Evolutionary conservation across 2,888 invertebrate genomes (phyloP).

Genomic region (Tridacna gigas): DNA sequence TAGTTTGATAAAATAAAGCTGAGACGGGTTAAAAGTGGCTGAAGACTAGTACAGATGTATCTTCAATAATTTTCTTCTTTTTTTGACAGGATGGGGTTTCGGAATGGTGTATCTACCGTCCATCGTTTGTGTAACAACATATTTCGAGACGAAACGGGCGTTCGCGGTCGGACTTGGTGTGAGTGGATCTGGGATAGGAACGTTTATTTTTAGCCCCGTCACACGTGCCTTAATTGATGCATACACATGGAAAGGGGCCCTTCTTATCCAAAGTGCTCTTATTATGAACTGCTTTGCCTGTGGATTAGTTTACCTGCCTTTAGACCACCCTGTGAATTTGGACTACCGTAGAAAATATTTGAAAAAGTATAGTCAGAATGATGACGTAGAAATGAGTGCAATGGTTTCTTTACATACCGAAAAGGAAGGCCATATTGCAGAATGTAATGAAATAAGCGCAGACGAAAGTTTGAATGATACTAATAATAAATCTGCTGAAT

Average conservation of each 20-base stretch:
- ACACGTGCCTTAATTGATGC: conserved; percentile 28
- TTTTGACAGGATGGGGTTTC: conserved; percentile 48
- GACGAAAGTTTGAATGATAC: neutral
- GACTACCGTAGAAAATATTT: neutral
- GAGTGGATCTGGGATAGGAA: conserved; percentile 53
- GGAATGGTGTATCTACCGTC: conserved; percentile 58
- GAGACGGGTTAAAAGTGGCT: no score
- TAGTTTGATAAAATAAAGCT: no score
- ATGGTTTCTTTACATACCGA: neutral
- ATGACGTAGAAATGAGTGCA: neutral
- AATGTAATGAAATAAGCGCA: neutral
- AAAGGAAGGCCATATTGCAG: neutral
- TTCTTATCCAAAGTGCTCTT: conserved; percentile 51
- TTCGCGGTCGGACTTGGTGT: conserved; percentile 56
- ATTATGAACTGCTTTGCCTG: conserved; percentile 49
- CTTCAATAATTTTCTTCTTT: neutral
- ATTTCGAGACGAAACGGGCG: conserved; percentile 54
- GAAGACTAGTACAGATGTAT: no score
- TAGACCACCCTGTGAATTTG: neutral
- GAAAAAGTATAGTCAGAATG: neutral
- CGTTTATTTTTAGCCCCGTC: conserved; percentile 52
- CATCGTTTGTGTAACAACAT: conserved; percentile 47
- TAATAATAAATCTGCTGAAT: neutral
- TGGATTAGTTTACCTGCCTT: conserved; percentile 41
- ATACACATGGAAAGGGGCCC: conserved; percentile 50